phyloP scores from a whole-genome alignment of 2,113 vertebrate genomes.

The Scatophagus argus region DNA sequence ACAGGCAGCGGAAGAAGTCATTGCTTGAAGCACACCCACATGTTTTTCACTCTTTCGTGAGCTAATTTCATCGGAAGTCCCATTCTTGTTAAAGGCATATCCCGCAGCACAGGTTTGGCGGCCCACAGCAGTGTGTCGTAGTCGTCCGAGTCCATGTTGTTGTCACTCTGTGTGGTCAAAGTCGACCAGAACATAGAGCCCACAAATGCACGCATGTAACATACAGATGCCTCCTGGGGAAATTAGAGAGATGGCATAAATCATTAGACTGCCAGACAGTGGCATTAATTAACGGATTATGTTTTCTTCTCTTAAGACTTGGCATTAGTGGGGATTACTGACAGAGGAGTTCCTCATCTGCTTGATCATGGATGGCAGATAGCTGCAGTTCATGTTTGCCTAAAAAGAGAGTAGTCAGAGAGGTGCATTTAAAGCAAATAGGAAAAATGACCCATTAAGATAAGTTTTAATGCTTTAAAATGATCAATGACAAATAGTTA shows the following conservation, averaged over 20 bases:
- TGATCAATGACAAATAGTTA: not conserved
- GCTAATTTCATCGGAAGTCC: slow-evolving; percentile 41
- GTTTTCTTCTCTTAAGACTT: not conserved
- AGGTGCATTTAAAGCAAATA: not conserved
- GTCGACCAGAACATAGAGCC: slow-evolving; percentile 67
- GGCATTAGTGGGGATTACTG: slow-evolving; percentile 35
- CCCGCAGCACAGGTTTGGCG: slow-evolving; percentile 49
- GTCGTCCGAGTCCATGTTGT: slow-evolving; percentile 36
- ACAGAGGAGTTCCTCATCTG: slow-evolving; percentile 71
- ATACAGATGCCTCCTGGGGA: slow-evolving; percentile 55
- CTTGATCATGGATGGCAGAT: slow-evolving; percentile 60
- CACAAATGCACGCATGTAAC: slow-evolving; percentile 71
- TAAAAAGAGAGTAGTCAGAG: not conserved
- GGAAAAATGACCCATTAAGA: not conserved
- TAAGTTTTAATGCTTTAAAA: not conserved
- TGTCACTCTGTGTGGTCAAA: slow-evolving; percentile 40
- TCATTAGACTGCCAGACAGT: not conserved
- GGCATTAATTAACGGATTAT: not conserved
- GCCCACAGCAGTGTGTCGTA: slow-evolving; percentile 64
- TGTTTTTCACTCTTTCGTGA: slow-evolving; percentile 30
- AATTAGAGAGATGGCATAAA: not conserved
- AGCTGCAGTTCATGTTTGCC: slow-evolving; percentile 60
- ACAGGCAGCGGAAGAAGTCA: not conserved
- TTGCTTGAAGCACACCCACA: slow-evolving; percentile 61
- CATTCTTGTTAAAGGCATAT: slow-evolving; percentile 15